Evolutionary conservation across 1,140 invertebrate species (phyloP), one percentile per base, ranked within the genome.

Genomic region (Drosophila cardini): DNA sequence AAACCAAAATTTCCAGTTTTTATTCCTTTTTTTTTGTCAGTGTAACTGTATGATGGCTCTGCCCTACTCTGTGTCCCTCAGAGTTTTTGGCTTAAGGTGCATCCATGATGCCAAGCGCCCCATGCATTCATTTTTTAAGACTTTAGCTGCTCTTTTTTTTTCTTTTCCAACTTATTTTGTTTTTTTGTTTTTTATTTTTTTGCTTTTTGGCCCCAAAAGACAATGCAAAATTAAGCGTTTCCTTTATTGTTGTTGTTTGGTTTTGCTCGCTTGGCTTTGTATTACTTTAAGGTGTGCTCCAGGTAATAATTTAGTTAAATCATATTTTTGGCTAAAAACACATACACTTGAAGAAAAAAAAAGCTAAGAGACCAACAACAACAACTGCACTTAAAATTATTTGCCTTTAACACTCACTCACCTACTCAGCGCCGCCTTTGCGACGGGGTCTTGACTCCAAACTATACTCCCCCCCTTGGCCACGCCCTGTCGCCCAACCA

Each of bases 251-350:
- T 87, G 84, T 78, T 84, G 76, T 9, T 16, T 69, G 70, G 34
- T 46, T 56, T 13, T 60, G 72, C 18, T 78, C 53, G 36, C 72
- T 63, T 82, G 73, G 85, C 83, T 86, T 89, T 90, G 85, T 89
- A 90, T 90, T 90, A 89, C 85, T 91, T 91, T 91, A 91, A 91
- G 89, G 89, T 91, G 89, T 91, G 89, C 89, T 91, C 78, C 75
- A 57, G 89, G 89, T 91, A 91, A 91, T 91, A 91, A 91, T 91
- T 91, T 89, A 91, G 85, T 80, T 90, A 89, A 89, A 89, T 89
- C 84, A 89, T 90, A 90, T 89, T 89, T 83, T 84, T 71, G 79
- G 73, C 76, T 72, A 78, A 80, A 77, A 76, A 72, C 67, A 64
- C 21, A 26, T 26, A 26, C 21, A 26, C 21, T 26, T 4, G 21